phyloP scores from a whole-genome alignment of 2,888 invertebrate species.

The Camptogramma bilineatum region DNA sequence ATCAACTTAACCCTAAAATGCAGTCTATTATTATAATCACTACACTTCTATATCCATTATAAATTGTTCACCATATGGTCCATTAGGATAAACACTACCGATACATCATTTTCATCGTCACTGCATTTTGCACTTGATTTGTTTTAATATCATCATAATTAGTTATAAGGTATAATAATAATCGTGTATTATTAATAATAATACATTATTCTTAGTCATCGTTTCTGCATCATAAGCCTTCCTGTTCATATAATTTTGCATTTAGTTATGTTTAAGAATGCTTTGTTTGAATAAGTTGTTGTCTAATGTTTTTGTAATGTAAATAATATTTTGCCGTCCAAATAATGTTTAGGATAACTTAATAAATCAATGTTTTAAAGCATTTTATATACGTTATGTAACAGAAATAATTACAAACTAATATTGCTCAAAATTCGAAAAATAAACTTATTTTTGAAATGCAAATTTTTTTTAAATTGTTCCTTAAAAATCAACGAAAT shows the following conservation, averaged over 20 bases:
- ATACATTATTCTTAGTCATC: slow-evolving; percentile 59
- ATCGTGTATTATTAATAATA: slow-evolving; percentile 50
- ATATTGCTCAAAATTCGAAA: slow-evolving; percentile 31
- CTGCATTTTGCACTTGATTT: slow-evolving; percentile 34
- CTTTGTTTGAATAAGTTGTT: slow-evolving; percentile 55
- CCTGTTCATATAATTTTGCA: slow-evolving; percentile 79
- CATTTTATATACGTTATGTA: slow-evolving; percentile 1
- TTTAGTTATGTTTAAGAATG: slow-evolving; percentile 75
- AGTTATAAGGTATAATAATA: slow-evolving; percentile 34
- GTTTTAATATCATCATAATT: slow-evolving; percentile 33
- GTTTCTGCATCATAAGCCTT: slow-evolving; percentile 70
- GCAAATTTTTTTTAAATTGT: slow-evolving; percentile 12
- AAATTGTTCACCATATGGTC: slow-evolving; percentile 21
- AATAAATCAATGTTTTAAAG: slow-evolving; percentile 6
- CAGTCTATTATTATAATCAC: slow-evolving; percentile 36
- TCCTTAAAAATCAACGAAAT: slow-evolving; percentile 47
- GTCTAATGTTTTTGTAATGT: slow-evolving; percentile 57
- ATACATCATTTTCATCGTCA: slow-evolving; percentile 21
- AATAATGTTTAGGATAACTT: slow-evolving; percentile 54
- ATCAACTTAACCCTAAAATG: slow-evolving; percentile 27
- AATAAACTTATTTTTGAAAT: background rate
- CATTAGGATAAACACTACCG: slow-evolving; percentile 20
- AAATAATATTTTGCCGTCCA: slow-evolving; percentile 76
- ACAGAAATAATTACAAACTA: slow-evolving; percentile 9
- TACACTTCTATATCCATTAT: slow-evolving; percentile 25